Conservation (phyloP, 2,797 vertebrate species). For the Labroides dimidiatus region DNA sequence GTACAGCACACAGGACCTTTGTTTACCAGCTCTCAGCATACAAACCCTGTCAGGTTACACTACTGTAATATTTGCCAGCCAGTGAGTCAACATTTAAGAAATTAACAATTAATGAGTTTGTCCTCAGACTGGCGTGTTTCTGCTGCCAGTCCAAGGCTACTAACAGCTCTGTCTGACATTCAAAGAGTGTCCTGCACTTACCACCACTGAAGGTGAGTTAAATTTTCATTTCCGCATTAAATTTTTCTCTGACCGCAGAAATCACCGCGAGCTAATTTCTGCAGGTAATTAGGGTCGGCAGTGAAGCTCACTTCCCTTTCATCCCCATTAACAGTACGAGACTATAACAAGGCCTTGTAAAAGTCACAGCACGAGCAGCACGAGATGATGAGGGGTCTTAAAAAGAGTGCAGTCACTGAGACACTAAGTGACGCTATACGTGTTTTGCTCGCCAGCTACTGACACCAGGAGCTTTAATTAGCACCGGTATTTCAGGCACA, state of each 20-base stretch:
- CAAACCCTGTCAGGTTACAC: not conserved
- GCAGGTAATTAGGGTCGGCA: slow-evolving; percentile 29
- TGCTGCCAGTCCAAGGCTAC: not conserved
- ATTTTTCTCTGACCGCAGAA: slow-evolving; percentile 10
- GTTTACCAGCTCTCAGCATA: not conserved
- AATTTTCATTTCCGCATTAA: not conserved
- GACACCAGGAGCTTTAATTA: slow-evolving; percentile 60
- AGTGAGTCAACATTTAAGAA: not conserved
- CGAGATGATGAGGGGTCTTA: slow-evolving; percentile 55
- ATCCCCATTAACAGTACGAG: slow-evolving; percentile 38
- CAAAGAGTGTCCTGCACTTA: not conserved
- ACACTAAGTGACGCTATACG: slow-evolving; percentile 53
- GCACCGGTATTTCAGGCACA: slow-evolving; percentile 46
- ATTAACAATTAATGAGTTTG: slow-evolving; percentile 1
- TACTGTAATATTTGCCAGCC: not conserved
- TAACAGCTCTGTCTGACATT: not conserved
- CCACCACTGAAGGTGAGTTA: not conserved
- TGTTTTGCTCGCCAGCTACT: slow-evolving; percentile 25
- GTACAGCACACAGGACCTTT: not conserved
- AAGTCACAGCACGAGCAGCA: slow-evolving; percentile 50
- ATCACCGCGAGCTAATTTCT: slow-evolving; percentile 28
- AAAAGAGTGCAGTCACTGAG: slow-evolving; percentile 23
- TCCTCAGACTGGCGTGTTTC: not conserved
- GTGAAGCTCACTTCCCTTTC: slow-evolving; percentile 35
- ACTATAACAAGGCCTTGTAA: slow-evolving; percentile 46